Evolutionary conservation across 2,113 vertebrate genomes (phyloP), one percentile per base, ranked within the genome.

Genomic region (Tetrao urogallus): DNA sequence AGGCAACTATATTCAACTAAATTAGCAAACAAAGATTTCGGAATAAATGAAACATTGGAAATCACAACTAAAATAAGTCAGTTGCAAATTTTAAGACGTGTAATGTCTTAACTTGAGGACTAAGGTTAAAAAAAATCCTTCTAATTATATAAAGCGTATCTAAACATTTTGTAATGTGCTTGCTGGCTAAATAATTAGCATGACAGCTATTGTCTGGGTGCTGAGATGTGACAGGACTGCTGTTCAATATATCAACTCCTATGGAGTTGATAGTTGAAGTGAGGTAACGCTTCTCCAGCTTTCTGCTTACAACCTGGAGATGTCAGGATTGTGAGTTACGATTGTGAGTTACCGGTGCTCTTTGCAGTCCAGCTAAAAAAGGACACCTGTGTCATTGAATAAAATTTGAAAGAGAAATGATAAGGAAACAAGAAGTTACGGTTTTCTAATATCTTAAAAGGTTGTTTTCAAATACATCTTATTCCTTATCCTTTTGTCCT

Each of bases 21-120:
- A 48, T 82, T 63, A 76, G 22, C 27, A 64, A 54, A n/a, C 3
- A 38, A 15, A 82, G 28, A 56, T 1, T 10, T 32, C 50, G n/a
- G 58, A 91, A 72, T 21, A 32, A 36, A 24, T 42, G 34, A 56
- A 52, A 21, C 0, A 0, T 7, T 6, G 8, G 32, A 42, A 80
- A 11, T 19, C 38, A 52, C 14, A 91, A 47, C 58, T 36, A 7
- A 66, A 77, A 50, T 19, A 15, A 15, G 13, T 47, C 20, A 27
- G 0, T 27, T 61, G 11, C 10, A 50, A n/a, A 19, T 80, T 77
- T 86, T 38, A 54, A 47, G 17, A 27, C 6, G 32, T 50, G 50
- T 17, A 56, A 2, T 1, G 0, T 18, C 21, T 80, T 50, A 38
- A 47, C 19, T 50, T 54, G 30, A 73, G 73, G 11, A 13, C 13